Base-by-base conservation (phyloP, 2,113 vertebrate genomes). In the Sus scrofa region DNA sequence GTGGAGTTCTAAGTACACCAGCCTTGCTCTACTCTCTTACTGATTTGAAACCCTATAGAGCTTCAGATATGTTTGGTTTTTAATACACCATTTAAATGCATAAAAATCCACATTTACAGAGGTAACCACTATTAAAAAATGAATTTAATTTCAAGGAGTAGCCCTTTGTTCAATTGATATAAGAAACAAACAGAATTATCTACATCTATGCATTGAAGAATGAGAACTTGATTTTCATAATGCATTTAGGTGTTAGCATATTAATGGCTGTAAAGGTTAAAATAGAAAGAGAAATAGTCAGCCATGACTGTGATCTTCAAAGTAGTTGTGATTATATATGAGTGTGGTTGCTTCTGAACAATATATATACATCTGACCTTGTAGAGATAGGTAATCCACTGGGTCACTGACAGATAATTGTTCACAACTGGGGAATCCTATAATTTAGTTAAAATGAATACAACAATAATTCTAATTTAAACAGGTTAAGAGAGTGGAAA, bases 361-460 rank as follows among this genome's bases (percentile, higher is more conserved):
- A 71, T 12, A 12, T 52, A 30, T 62, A 26, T 7, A 83, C 37
- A 37, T 19, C 9, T 68, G 27, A 60, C 12, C 2, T 65, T 39
- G 6, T 26, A 34, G 11, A 58, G 24, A 44, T 18, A 86, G 56
- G 1, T 32, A 39, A 60, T 27, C 26, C 20, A 44, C 7, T 71
- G 22, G 70, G 44, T 84, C 63, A 56, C 16, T 32, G 54, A 62
- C 1, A 77, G 37, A n/a, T 50, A 39, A 81, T 2, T 68, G n/a
- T 26, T 68, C 7, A 70, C 7, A 90, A 63, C 60, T 89, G 4
- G 1, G 16, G 10, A 86, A 65, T 94, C 6, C 13, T 65, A 39
- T 63, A 92, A 62, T 77, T 20, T 67, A 84, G 32, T 75, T 89
- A 44, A 88, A 93, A 87, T 18, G 39, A 91, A 84, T 39, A 50